Base-by-base conservation (phyloP, 1,140 invertebrate genomes). In the Dinoponera quadriceps region DNA sequence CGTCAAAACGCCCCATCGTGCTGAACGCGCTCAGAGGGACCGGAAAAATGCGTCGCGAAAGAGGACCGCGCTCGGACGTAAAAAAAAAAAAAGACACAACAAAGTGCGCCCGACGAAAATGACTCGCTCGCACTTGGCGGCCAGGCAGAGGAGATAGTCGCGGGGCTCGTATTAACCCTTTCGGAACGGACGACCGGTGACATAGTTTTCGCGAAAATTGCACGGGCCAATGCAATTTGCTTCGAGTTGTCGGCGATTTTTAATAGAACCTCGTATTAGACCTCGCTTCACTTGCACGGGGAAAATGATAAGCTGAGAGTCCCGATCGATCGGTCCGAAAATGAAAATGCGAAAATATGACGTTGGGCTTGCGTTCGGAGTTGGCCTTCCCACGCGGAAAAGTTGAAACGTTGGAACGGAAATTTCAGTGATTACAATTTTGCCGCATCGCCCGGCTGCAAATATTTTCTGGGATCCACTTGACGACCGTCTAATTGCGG, bases 1-100 rank as follows among this genome's bases (percentile, higher is more conserved):
- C 83, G 82, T 87, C 86, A 84, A 87, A 88, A 88, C 65, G 86
- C 55, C 69, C 59, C 57, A 73, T 73, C 55, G 78, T 14, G 54
- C 54, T 55, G 69, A 62, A 68, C 78, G 77, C 38, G 78, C 57
- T 44, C 22, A 57, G 33, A 83, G 68, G 63, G 51, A 72, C 63
- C 63, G 80, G 69, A 87, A 84, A 87, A 83, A 85, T 65, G 62
- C 59, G 59, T 54, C 22, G 63, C 49, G 66, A 71, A 71, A 71
- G 29, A 33, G 49, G 5, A 62, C 7, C 54, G n/a, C 33, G n/a
- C 3, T 77, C 11, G 29, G 14, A 29, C n/a, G 54, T 18, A 68
- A 29, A 44, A 57, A 44, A 66, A 27, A 55, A 51, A 27, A 78
- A 11, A 22, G 7, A 20, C 22, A 55, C 0, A 20, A 20, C n/a